These are phyloP conservation scores for Orientallactaga sibirica DNA, from an alignment of 2,797 vertebrate species.

Conservation along the genomic window DNA sequence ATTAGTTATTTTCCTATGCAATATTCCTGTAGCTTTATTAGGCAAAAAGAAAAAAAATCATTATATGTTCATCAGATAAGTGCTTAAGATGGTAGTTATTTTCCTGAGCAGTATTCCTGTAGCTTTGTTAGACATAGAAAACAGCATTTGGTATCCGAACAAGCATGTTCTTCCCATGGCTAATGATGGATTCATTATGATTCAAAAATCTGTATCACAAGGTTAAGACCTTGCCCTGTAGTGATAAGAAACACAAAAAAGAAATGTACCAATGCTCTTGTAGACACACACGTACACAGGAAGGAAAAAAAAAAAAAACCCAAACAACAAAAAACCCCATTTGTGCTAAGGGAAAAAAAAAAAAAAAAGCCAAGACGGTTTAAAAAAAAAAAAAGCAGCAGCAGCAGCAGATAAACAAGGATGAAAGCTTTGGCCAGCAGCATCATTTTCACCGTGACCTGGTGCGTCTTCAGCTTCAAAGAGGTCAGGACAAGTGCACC, in stretches of 20 bases:
- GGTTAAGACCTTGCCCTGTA: conserved; percentile 22
- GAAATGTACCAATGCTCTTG: not conserved
- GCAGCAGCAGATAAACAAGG: conserved; percentile 85
- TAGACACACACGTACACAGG: not conserved
- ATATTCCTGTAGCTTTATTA: not conserved
- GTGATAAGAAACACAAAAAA: conserved; percentile 47
- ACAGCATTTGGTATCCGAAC: not conserved
- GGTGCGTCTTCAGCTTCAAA: conserved; percentile 91
- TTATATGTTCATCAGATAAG: not conserved
- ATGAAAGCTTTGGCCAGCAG: conserved; percentile 91
- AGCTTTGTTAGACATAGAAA: conserved; percentile 1
- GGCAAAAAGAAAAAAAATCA: not conserved
- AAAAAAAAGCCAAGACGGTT: conserved; percentile 23
- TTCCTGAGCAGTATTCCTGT: not conserved
- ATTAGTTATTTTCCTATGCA: not conserved
- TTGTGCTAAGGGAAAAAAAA: not conserved
- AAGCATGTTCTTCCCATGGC: conserved; percentile 7
- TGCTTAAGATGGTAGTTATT: not conserved
- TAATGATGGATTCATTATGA: conserved; percentile 62
- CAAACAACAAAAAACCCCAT: not conserved
- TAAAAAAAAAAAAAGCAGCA: not conserved
- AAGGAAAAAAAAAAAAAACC: not conserved
- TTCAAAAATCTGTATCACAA: conserved; percentile 49
- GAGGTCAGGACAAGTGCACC: conserved; percentile 89
- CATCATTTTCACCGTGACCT: conserved; percentile 88